Conservation (phyloP, 2,797 vertebrate genomes). For the Periophthalmus magnuspinnatus region DNA sequence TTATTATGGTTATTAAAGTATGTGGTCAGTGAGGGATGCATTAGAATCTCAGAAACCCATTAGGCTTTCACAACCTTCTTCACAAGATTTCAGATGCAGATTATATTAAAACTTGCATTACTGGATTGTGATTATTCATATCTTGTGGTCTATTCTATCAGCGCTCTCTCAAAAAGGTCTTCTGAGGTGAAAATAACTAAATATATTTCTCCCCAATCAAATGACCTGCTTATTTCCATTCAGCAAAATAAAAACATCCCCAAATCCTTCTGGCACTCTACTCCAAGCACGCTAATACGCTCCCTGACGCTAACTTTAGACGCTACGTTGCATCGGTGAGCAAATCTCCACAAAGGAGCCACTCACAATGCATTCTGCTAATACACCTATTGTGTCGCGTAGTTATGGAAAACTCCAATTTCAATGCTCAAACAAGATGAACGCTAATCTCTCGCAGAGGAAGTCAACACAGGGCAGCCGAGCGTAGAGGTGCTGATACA, state of each 20-base stretch:
- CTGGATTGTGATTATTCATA: background rate
- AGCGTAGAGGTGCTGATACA: background rate
- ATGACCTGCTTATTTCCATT: background rate
- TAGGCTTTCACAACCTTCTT: background rate
- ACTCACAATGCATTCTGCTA: background rate
- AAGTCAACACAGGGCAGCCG: background rate
- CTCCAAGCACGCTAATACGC: background rate
- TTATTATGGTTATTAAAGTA: background rate
- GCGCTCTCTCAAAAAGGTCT: background rate
- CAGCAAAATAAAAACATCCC: background rate
- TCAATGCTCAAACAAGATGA: slow-evolving; percentile 7
- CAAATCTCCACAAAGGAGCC: slow-evolving; percentile 10
- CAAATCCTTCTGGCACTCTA: background rate
- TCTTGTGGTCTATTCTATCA: background rate
- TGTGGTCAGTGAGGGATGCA: background rate
- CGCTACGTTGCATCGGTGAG: background rate
- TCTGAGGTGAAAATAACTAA: background rate
- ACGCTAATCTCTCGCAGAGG: slow-evolving; percentile 1
- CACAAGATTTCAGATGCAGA: background rate
- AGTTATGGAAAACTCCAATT: slow-evolving; percentile 12
- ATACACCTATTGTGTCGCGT: background rate
- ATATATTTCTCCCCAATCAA: background rate
- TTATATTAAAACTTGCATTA: background rate
- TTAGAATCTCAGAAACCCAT: background rate
- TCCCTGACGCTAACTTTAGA: background rate